Conservation (phyloP, 2,888 invertebrate species). For the Fissipunctia ypsillon region DNA sequence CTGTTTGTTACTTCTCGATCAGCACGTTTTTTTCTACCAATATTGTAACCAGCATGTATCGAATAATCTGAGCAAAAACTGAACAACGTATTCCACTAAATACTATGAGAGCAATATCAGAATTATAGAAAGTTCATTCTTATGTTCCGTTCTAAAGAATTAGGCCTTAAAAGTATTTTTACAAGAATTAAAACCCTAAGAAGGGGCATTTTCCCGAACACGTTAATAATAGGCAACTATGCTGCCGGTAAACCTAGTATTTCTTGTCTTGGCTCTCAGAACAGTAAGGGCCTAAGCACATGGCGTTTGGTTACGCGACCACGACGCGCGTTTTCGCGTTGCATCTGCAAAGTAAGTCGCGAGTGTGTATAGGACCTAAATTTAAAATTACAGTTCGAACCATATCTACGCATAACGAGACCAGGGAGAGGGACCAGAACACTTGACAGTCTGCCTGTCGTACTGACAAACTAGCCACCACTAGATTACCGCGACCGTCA, state of each 20-base stretch:
- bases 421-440: too few relatives aligned
- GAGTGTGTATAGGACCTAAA: neutral
- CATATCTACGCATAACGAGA: constrained; percentile 25
- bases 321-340: neutral
- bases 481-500: neutral
- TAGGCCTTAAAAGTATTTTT: constrained; percentile 16
- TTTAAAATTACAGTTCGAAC: constrained; percentile 31
- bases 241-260: constrained; percentile 33
- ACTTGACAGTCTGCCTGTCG: neutral
- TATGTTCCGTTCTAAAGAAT: constrained; percentile 21
- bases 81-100: constrained; percentile 12
- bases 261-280: constrained; percentile 45
- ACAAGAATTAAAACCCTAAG: constrained; percentile 25
- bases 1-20: neutral
- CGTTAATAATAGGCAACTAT: constrained; percentile 17
- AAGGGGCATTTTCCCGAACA: constrained; percentile 21
- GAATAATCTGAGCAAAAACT: constrained; percentile 17
- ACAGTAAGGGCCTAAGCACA: neutral
- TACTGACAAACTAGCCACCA: neutral
- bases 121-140: constrained; percentile 19
- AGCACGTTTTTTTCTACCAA: neutral
- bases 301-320: neutral
- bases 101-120: constrained; percentile 39
- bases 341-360: neutral
- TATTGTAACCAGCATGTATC: neutral